Percentiles rank a stretch among this genome's conserved stretches.
These are phyloP conservation scores for Acanthisitta chloris DNA, from an alignment of 2,113 vertebrate species.

Conservation along the genomic window DNA sequence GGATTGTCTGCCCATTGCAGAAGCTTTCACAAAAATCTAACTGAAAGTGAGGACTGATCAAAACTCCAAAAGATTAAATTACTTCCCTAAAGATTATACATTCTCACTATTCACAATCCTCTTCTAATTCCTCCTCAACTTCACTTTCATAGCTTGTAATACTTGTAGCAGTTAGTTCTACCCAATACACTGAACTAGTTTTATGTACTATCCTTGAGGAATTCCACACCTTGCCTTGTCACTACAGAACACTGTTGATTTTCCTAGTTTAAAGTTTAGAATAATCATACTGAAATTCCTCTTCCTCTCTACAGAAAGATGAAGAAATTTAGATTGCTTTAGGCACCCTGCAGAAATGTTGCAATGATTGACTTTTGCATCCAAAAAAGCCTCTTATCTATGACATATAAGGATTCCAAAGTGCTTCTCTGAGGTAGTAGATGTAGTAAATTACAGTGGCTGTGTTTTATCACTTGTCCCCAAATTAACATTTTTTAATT, in stretches of 20 bases:
- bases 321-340: background rate
- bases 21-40: background rate
- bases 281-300: background rate
- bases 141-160: background rate
- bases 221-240: background rate
- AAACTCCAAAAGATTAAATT: background rate
- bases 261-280: background rate
- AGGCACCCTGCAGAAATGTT: no score
- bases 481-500: no score
- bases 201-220: background rate
- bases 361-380: no score
- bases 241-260: background rate
- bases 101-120: background rate
- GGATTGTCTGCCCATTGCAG: background rate
- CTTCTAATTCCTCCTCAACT: background rate
- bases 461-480: no score
- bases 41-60: background rate
- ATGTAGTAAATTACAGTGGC: no score
- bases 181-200: background rate
- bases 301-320: background rate
- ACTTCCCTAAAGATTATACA: background rate
- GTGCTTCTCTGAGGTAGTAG: no score
- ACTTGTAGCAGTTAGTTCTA: background rate
- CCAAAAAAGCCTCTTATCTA: no score
- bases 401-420: no score